These are phyloP conservation scores for Rotaria socialis DNA, from an alignment of 2,888 invertebrate genomes.

Conservation along the genomic window DNA sequence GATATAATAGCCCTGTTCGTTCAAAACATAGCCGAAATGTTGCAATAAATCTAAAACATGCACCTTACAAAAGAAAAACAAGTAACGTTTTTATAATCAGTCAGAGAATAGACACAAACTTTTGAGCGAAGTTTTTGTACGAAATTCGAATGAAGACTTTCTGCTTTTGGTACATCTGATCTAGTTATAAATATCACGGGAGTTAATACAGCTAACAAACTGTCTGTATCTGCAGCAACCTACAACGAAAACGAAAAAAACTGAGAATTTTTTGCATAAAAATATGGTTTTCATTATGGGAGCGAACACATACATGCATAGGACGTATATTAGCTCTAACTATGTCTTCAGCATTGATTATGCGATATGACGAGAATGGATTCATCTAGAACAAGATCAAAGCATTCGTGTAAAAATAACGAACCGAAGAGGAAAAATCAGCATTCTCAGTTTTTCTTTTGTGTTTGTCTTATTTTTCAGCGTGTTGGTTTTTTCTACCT, in stretches of 20 bases:
- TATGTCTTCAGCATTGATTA: neutral
- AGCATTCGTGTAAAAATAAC: neutral
- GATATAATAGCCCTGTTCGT: neutral
- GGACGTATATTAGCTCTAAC: neutral
- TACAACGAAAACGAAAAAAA: neutral
- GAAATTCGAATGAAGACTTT: neutral
- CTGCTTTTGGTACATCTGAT: neutral
- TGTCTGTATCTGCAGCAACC: neutral
- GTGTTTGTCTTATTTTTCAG: too few species aligned
- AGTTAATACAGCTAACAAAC: neutral
- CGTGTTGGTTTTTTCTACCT: too few species aligned
- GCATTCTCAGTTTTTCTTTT: neutral
- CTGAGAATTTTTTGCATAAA: too few species aligned
- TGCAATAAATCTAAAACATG: neutral
- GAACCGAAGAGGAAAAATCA: too few species aligned
- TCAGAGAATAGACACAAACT: neutral
- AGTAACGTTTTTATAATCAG: neutral
- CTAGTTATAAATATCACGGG: neutral
- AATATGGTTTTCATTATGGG: too few species aligned
- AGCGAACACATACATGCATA: neutral
- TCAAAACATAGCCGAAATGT: neutral
- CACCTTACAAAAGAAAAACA: neutral
- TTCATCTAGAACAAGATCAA: neutral
- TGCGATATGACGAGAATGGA: neutral
- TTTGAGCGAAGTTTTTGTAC: neutral